A percentile compares a stretch with the other conserved stretches of the same genome.
Conservation (phyloP, 2,113 vertebrate genomes). For the Crotalus tigris region DNA sequence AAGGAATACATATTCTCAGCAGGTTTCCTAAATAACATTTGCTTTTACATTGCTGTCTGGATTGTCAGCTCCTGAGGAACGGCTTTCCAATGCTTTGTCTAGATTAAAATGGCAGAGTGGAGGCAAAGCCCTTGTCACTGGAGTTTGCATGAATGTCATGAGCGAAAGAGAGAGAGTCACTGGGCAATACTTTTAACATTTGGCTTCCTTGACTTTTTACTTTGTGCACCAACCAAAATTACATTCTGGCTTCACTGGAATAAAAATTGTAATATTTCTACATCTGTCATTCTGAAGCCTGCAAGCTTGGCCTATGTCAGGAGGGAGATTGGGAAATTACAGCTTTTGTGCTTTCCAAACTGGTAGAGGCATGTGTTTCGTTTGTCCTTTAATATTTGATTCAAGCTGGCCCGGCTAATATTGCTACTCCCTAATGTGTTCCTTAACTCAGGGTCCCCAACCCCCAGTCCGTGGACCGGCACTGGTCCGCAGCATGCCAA, state of each 20-base stretch:
- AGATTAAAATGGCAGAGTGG: neutral
- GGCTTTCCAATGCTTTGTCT: neutral
- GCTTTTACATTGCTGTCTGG: neutral
- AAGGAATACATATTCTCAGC: neutral
- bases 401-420: neutral
- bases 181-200: neutral
- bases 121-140: rapidly evolving
- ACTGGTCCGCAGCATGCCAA: too few relatives aligned
- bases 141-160: rapidly evolving
- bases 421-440: neutral
- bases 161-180: neutral
- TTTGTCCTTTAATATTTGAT: neutral
- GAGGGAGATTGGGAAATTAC: neutral
- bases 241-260: neutral
- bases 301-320: neutral
- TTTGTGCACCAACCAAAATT: neutral
- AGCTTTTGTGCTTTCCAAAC: neutral
- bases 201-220: neutral
- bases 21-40: slow-evolving; percentile 9
- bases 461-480: too few relatives aligned
- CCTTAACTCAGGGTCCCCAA: neutral
- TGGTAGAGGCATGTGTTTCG: neutral
- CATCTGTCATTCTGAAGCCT: neutral
- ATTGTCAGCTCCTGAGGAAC: neutral
- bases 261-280: neutral